Conservation (phyloP, 2,888 invertebrate species). For the Zaprionus lineosus region DNA sequence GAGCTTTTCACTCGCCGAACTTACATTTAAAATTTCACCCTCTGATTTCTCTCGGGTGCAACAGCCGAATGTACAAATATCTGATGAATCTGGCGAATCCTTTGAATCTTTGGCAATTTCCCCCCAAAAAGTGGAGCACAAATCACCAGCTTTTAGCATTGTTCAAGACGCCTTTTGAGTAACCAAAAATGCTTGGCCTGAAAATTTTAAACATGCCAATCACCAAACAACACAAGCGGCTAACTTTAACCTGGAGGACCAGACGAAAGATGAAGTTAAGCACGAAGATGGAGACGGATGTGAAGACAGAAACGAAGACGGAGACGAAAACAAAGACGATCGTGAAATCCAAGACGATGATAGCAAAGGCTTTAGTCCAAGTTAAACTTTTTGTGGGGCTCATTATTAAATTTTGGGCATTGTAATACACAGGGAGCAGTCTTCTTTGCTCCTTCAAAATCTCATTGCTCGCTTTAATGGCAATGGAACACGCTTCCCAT, state of each 20-base stretch:
- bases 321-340: constrained; percentile 13
- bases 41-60: constrained; percentile 46
- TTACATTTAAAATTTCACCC: constrained; percentile 16
- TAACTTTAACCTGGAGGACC: too few species aligned
- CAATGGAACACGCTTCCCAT: constrained; percentile 66
- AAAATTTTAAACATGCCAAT: constrained; percentile 47
- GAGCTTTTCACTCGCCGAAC: too few species aligned
- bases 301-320: too few species aligned
- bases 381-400: constrained; percentile 33
- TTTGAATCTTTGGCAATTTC: constrained; percentile 49
- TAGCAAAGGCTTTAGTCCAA: too few species aligned
- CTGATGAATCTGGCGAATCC: too few species aligned
- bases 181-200: constrained; percentile 23
- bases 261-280: not conserved
- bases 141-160: constrained; percentile 57
- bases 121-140: constrained; percentile 53
- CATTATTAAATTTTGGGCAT: constrained; percentile 63
- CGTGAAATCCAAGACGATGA: too few species aligned
- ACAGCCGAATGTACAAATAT: too few species aligned
- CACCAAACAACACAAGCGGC: too few species aligned
- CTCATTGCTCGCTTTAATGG: constrained; percentile 57
- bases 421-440: constrained; percentile 31
- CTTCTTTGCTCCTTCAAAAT: not conserved
- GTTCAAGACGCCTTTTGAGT: constrained; percentile 51
- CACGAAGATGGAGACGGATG: not conserved